Percentiles rank a stretch among this genome's conserved stretches.
Evolutionary conservation across 2,113 vertebrate genomes (phyloP).

Genomic region (Plecotus auritus): DNA sequence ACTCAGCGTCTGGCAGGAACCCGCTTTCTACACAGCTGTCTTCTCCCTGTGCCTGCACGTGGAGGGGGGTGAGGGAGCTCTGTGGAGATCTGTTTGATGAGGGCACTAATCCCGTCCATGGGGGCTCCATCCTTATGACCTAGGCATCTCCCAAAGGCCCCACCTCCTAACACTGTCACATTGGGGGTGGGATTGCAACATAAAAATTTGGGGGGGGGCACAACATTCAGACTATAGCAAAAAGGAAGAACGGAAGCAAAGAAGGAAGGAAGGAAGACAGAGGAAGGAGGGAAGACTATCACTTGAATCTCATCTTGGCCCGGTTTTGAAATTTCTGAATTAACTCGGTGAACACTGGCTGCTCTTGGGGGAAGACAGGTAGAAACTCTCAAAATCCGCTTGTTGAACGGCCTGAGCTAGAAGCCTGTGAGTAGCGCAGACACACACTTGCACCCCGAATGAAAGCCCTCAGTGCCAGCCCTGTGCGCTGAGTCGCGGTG

Average conservation of each 20-base stretch:
- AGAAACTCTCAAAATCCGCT: background rate
- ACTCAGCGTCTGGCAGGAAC: background rate
- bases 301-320: background rate
- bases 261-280: too few species aligned
- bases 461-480: background rate
- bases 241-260: background rate
- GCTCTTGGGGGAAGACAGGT: background rate
- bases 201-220: background rate
- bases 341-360: background rate
- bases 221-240: background rate
- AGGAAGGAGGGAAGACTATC: background rate
- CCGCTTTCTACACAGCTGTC: background rate
- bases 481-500: background rate
- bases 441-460: background rate
- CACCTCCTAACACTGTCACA: background rate
- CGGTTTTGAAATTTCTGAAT: background rate
- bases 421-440: background rate
- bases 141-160: background rate
- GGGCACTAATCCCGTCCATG: accelerated
- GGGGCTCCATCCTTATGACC: background rate
- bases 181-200: background rate
- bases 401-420: background rate
- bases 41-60: background rate
- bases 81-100: background rate
- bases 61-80: too few species aligned